Evolutionary conservation across 2,888 invertebrate genomes (phyloP), one percentile per base, ranked within the genome.

Genomic region (Papilio protenor): DNA sequence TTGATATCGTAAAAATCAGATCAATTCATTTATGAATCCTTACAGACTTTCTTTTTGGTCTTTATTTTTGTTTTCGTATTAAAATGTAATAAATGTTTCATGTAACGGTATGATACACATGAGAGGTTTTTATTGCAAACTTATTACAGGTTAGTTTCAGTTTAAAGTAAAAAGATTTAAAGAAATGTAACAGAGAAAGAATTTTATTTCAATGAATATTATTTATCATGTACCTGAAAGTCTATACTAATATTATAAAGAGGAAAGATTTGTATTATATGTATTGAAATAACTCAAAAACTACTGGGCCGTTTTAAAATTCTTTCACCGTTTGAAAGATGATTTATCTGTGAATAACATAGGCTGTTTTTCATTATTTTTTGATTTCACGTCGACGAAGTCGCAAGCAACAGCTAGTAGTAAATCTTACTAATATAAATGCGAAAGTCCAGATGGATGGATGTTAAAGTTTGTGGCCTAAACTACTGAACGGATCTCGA

Each of bases 31-130:
- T 55, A n/a, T 73, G 23, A 27, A 27, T 45, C 59, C 59, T 59
- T 59, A 61, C 61, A 47, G 1, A 64, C 74, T 74, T 74, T 74
- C 64, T 74, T 74, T 47, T 47, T 45, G 33, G 61, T 23, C 18
- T 61, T 49, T 47, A 45, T 61, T 47, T 59, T 73, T 73, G 61
- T 74, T 75, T 64, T 66, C 40, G 27, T 16, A 66, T 75, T 66
- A 52, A 52, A 75, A 64, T 66, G 49, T 64, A 74, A 45, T 64
- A 74, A 61, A 61, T 23, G 74, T 3, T 49, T 49, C 52, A 33
- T n/a, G n/a, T 75, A 75, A 75, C 64, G 75, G 52, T 52, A 23
- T 52, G 2, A 47, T 49, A 27, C 66, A 52, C 14, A 12, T 55
- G 27, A 40, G 55, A 73, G 14, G 57, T 23, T 74, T 74, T 49